Base-by-base conservation (phyloP, 2,888 invertebrate species). In the Melinaea menophilus region DNA sequence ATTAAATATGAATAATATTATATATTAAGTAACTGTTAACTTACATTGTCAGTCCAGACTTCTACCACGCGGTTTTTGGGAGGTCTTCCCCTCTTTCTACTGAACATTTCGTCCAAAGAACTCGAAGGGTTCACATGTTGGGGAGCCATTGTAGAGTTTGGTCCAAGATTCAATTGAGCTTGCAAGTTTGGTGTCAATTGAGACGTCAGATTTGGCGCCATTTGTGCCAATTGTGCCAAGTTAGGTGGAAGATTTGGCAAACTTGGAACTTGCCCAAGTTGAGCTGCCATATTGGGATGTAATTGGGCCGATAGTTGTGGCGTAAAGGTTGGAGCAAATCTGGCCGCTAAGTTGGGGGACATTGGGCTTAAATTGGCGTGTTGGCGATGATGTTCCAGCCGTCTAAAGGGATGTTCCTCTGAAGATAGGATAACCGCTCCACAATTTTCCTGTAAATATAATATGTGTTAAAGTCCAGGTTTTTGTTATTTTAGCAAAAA, bases 11-110 rank as follows among this genome's bases (percentile, higher is more conserved):
- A 22, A 22, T 22, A 22, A 22, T 22, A 22, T 22, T 22, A 22
- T 22, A 22, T 22, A 22, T 22, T 22, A 22, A 9, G 22, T 3
- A 51, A 9, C 2, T 11, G 11, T 7, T 51, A 62, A 92, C 94
- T 93, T 88, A 95, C 94, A 79, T 95, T 95, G 76, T 95, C 95
- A 72, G 95, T 95, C 94, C 96, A 97, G 68, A 97, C 96, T 92
- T 97, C 97, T 51, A 97, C 97, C 12, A 97, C 95, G 0, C 97
- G 93, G 82, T 98, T 98, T 89, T 99, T 99, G 12, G 98, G 98
- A n/a, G 99, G 99, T 67, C 99, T 92, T 55, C 99, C 98, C 41
- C 98, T 92, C 77, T 98, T 97, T 66, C 98, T 93, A 81, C 97
- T 95, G 79, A 97, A 97, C 94, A 98, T 96, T 60, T 97, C 97